phyloP scores from a whole-genome alignment of 2,797 vertebrate species.

The Taeniopygia guttata region DNA sequence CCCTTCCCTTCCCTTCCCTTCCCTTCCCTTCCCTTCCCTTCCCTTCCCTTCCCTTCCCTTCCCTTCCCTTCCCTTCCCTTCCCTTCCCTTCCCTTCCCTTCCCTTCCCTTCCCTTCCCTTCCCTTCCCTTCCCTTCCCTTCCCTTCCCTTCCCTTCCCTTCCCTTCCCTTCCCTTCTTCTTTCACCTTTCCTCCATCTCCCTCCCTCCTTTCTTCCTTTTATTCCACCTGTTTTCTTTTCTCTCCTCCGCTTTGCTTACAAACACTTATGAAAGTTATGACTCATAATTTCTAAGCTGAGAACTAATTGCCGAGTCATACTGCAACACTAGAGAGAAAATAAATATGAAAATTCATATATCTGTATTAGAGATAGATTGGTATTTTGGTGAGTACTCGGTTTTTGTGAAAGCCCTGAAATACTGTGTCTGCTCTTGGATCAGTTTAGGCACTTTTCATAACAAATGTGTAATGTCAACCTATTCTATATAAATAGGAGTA shows the following conservation, averaged over 20 bases:
- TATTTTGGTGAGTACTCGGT: background rate
- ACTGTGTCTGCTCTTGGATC: background rate
- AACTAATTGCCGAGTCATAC: background rate
- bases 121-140: too few relatives aligned
- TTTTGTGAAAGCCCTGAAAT: background rate
- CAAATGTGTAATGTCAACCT: background rate
- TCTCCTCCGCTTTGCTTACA: background rate
- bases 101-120: too few relatives aligned
- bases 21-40: background rate
- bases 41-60: too few relatives aligned
- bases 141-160: background rate
- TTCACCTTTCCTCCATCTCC: accelerated
- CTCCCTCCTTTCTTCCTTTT: background rate
- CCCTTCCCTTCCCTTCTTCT: too few relatives aligned
- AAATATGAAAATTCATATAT: background rate
- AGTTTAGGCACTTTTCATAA: background rate
- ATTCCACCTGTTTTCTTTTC: background rate
- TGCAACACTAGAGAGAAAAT: background rate
- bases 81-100: too few relatives aligned
- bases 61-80: too few relatives aligned
- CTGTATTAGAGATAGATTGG: background rate
- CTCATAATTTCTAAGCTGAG: background rate
- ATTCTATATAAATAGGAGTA: background rate
- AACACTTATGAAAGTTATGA: background rate
- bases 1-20: background rate